These are phyloP conservation scores for Thamnophis elegans DNA, from an alignment of 2,797 vertebrate species.

Conservation along the genomic window DNA sequence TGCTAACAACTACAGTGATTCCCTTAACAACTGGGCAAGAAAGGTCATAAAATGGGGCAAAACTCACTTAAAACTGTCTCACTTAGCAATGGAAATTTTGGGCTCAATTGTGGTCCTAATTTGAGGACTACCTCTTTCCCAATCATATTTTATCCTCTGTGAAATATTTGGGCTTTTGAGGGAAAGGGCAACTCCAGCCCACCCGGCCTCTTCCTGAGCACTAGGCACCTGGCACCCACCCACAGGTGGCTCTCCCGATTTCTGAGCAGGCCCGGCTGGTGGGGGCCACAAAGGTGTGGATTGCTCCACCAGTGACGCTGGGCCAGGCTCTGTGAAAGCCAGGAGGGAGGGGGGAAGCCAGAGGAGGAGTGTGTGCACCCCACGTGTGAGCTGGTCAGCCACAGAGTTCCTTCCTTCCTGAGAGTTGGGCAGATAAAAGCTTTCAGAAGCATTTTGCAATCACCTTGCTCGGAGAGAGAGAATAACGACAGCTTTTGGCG, in stretches of 20 bases:
- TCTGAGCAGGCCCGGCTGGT: neutral
- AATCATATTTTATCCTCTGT: neutral
- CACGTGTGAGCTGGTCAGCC: neutral
- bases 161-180: neutral
- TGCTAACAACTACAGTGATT: neutral
- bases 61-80: neutral
- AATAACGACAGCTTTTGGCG: constrained; percentile 55
- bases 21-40: neutral
- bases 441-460: constrained; percentile 68
- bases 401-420: constrained; percentile 56
- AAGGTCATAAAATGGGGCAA: neutral
- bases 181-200: neutral
- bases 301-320: neutral
- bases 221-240: neutral
- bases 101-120: neutral
- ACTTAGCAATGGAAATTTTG: neutral
- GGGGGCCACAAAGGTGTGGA: neutral
- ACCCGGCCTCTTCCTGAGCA: neutral
- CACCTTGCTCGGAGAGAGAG: constrained; percentile 44
- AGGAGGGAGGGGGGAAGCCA: neutral
- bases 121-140: neutral
- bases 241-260: neutral
- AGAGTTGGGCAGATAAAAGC: constrained; percentile 42
- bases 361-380: neutral
- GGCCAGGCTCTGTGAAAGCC: neutral